A percentile compares a stretch with the other conserved stretches of the same genome.
Conservation (phyloP, 1,140 invertebrate species). For the Orius insidiosus region DNA sequence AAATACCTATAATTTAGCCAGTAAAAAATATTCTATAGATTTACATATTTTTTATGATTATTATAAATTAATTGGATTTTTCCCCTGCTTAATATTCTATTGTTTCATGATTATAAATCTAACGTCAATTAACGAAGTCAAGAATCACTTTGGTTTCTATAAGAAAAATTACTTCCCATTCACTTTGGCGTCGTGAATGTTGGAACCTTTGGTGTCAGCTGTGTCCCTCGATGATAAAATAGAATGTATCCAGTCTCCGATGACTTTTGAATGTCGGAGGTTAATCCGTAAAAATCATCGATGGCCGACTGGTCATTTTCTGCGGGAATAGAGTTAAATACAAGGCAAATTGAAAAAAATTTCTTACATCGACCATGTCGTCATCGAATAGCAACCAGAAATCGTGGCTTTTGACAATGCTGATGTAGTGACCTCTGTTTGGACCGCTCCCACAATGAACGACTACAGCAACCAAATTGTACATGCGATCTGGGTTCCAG, state of each 20-base stretch:
- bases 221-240: slow-evolving; percentile 90
- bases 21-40: too few species aligned
- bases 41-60: too few species aligned
- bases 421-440: slow-evolving; percentile 98
- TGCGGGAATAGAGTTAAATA: too few species aligned
- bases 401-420: slow-evolving; percentile 97
- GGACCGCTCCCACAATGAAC: slow-evolving; percentile 98
- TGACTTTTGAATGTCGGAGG: slow-evolving; percentile 94
- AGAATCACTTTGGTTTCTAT: too few species aligned
- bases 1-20: too few species aligned
- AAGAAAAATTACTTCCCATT: slow-evolving; percentile 21
- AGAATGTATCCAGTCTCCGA: slow-evolving; percentile 98
- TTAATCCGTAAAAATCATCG: slow-evolving; percentile 98
- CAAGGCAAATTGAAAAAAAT: too few species aligned
- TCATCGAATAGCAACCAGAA: slow-evolving; percentile 99
- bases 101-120: too few species aligned
- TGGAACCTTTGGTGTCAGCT: slow-evolving; percentile 16
- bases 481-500: slow-evolving; percentile 90
- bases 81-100: too few species aligned
- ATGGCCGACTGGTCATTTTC: slow-evolving; percentile 99
- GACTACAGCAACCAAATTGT: slow-evolving; percentile 96
- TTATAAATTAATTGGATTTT: too few species aligned
- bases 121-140: too few species aligned
- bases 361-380: slow-evolving; percentile 96
- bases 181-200: slow-evolving; percentile 18